These are phyloP conservation scores for Bagarius yarrelli DNA, from an alignment of 2,113 vertebrate genomes.

Conservation along the genomic window DNA sequence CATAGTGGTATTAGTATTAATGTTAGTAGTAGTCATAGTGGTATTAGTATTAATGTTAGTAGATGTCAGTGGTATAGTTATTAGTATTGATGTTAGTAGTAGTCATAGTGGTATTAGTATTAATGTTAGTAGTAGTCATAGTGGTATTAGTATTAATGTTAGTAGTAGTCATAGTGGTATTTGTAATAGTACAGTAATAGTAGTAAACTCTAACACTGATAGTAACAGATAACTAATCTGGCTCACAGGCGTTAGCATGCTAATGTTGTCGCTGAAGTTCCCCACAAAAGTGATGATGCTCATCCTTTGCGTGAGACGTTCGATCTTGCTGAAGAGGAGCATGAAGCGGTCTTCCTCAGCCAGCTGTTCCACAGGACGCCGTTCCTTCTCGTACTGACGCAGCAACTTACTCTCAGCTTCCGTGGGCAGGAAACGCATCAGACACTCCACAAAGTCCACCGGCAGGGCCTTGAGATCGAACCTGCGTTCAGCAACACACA, in stretches of 20 bases:
- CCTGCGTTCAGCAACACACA: constrained; percentile 60
- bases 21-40: background rate
- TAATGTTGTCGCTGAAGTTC: constrained; percentile 86
- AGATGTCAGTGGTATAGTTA: too few relatives aligned
- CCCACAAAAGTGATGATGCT: constrained; percentile 93
- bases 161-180: too few relatives aligned
- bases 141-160: too few relatives aligned
- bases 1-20: background rate
- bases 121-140: background rate
- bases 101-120: too few relatives aligned
- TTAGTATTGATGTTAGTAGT: too few relatives aligned
- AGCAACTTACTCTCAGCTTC: constrained; percentile 84
- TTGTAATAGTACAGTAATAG: background rate
- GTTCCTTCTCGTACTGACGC: constrained; percentile 87
- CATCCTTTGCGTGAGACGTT: constrained; percentile 91
- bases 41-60: background rate
- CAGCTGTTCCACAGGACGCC: constrained; percentile 86
- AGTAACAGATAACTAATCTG: background rate
- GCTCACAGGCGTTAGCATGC: constrained; percentile 85
- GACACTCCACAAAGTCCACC: constrained; percentile 92
- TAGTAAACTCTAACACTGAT: too few relatives aligned
- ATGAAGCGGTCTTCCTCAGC: constrained; percentile 93
- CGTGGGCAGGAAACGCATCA: constrained; percentile 92
- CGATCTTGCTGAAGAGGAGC: constrained; percentile 91
- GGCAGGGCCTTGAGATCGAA: constrained; percentile 88